phyloP scores from a whole-genome alignment of 2,888 invertebrate genomes.

The Neuroscelio doddi region DNA sequence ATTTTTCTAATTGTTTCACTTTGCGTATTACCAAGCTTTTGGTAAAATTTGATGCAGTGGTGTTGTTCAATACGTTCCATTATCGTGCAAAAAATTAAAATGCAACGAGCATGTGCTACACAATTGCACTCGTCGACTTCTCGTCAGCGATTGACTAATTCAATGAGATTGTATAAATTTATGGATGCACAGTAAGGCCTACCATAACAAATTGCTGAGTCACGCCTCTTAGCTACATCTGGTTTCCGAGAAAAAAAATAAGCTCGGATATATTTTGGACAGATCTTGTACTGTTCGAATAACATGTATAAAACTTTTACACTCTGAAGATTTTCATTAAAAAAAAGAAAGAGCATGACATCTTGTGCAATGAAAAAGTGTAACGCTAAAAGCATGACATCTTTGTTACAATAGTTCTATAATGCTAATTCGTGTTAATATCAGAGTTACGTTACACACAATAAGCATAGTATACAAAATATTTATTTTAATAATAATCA shows the following conservation, averaged over 20 bases:
- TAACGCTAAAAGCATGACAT: slow-evolving; percentile 3
- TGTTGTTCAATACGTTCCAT: not conserved
- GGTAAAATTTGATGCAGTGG: not conserved
- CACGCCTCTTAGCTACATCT: too few species aligned
- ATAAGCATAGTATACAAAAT: slow-evolving; percentile 65
- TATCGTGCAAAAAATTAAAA: too few species aligned
- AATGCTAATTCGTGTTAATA: slow-evolving; percentile 60
- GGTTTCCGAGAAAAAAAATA: too few species aligned
- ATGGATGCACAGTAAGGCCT: too few species aligned
- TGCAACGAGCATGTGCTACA: too few species aligned
- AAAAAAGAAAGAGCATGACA: not conserved
- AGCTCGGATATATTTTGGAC: too few species aligned
- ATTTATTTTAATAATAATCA: slow-evolving; percentile 71
- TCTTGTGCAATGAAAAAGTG: not conserved
- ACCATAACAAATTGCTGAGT: too few species aligned
- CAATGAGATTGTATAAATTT: too few species aligned
- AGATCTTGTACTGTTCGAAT: not conserved
- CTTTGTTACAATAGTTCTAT: slow-evolving; percentile 53
- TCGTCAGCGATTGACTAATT: too few species aligned
- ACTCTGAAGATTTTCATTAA: not conserved
- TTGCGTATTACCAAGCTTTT: not conserved
- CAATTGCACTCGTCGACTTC: too few species aligned
- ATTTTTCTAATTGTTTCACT: not conserved
- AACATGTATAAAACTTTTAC: not conserved
- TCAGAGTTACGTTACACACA: slow-evolving; percentile 59